Evolutionary conservation across 2,113 vertebrate genomes (phyloP), one percentile per base, ranked within the genome.

Genomic region (Phodopus roborovskii): DNA sequence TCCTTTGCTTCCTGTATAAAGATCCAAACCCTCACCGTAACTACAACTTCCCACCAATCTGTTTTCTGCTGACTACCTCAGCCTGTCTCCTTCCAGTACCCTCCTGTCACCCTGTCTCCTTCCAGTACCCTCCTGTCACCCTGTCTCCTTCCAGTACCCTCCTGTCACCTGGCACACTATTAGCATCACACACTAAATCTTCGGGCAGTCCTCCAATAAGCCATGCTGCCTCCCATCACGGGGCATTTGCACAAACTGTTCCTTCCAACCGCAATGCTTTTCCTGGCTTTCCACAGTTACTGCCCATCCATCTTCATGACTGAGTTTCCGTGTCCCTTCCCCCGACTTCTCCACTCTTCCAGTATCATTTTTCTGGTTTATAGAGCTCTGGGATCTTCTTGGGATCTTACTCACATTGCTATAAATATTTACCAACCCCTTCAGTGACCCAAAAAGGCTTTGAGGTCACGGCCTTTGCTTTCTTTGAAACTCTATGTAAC

Each of bases 401-500:
- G 71, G 48, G 91, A 89, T 73, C 68, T 20, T 83, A 91, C 68
- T 89, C 88, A 64, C 68, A 79, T 50, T 62, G 24, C 45, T 71
- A 22, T 66, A 60, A 94, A 89, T 94, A 94, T 74, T 96, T 78
- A 77, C 50, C 39, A 70, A 81, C 82, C 53, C 90, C 62, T 87
- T 91, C 30, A 6, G 33, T 92, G 66, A 73, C 39, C 79, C 53
- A 13, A 19, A 48, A 62, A 86, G 53, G 45, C 89, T 92, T 64
- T 91, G 82, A 94, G 48, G 77, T 92, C 79, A 58, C 62, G 58
- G 64, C 4, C 50, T 95, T 94, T n/a, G 50, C 50, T 81, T 15
- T 28, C 36, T 36, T 39, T 73, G 70, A 39, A 73, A 73, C 17
- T 22, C 30, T 7, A 82, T 39, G 2, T 53, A 45, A 58, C 48